Evolutionary conservation across 2,888 invertebrate genomes (phyloP), one percentile per base, ranked within the genome.

Genomic region (Agrotis ipsilon): DNA sequence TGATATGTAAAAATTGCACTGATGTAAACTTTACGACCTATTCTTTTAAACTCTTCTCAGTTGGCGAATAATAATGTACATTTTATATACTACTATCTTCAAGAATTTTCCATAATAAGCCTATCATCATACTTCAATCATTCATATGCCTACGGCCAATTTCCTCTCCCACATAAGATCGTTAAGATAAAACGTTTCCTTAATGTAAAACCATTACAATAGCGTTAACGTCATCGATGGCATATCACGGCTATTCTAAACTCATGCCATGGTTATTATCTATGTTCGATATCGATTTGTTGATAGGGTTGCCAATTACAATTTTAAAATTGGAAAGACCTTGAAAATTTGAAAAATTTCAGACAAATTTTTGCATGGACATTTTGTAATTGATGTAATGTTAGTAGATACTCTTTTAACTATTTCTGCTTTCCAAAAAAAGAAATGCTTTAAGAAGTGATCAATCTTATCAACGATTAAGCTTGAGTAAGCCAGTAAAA

Each of bases 181-280:
- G 55, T 60, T 62, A 24, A 55, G 55, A 52, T 32, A 45, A 78
- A 75, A 58, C 46, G 46, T 51, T 68, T 55, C 59, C 55, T 43
- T 48, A 54, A 55, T 54, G 58, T 11, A 59, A 66, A 60, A 52
- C 48, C 19, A 74, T 68, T 61, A 74, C 61, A 27, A 32, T 68
- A 78, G 72, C 66, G 63, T 78, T 75, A 70, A 45, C 58, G 13
- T 67, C 39, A 61, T 68, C 63, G 59, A 63, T 66, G 55, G 19
- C 21, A 68, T 65, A 48, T 45, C 65, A 80, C 75, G 73, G 61
- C 54, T 74, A 68, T 80, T 80, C 19, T 11, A 54, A 69, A 54
- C 55, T 59, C 73, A 75, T 83, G 63, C 59, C 78, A 75, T 59
- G 64, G 68, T 11, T 48, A 32, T 72, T 78, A 72, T 46, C 9